Base-by-base conservation (phyloP, 2,113 vertebrate species). In the Girardinichthys multiradiatus region DNA sequence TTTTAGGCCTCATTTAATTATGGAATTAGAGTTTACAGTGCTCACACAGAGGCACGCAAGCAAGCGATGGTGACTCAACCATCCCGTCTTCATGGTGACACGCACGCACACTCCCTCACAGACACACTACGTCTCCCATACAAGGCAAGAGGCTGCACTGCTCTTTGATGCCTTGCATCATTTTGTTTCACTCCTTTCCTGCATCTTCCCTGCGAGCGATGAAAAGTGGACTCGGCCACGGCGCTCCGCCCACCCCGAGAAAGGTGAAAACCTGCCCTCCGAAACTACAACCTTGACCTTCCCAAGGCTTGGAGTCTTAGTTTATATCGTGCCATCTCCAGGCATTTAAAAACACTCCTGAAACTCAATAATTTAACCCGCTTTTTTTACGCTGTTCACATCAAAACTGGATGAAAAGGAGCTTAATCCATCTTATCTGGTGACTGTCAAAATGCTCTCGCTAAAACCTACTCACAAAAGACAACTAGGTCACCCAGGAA, bases 401-500 rank as follows among this genome's bases (percentile, higher is more conserved):
- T 95, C 93, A 95, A 93, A 94, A 95, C 92, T 92, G 93, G 94
- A 94, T 94, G 94, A 93, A 93, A 91, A 93, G 91, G 89, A 92
- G 90, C 93, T 94, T 95, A 95, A 95, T 95, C 94, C 94, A 95
- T 95, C 94, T 95, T 95, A 95, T 95, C 94, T 94, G 94, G 94
- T 94, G 92, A 94, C 94, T 95, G 94, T 95, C 94, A 95, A 95
- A 95, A 93, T 93, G 94, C 91, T 92, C 91, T 68, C 85, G 94
- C 94, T 95, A 94, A 95, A 94, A 94, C 94, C 94, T 94, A 93
- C 94, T 95, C 92, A 95, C 91, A 94, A 95, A 95, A 95, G 93
- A 95, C 94, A 95, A 95, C 92, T 95, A 93, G 94, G 94, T 95
- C 94, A 95, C 91, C 90, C 87, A 92, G 91, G 87, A 70, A 87